A percentile compares a stretch with the other conserved stretches of the same genome.
Evolutionary conservation across 1,140 invertebrate species (phyloP).

Genomic region (Ylistrum balloti): DNA sequence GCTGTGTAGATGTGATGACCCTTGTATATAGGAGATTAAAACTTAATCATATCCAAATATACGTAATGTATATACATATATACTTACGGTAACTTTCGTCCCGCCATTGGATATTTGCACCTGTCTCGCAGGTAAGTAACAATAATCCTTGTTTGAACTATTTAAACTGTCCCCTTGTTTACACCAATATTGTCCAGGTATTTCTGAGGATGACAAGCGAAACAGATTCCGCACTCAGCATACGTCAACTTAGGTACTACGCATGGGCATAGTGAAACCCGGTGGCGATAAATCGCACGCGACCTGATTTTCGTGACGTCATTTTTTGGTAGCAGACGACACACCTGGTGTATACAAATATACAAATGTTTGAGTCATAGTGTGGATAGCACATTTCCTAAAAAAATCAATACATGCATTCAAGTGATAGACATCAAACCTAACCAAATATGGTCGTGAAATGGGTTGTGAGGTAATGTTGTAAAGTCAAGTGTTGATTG

Average conservation of each 20-base stretch:
- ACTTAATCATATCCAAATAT: constrained; percentile 5
- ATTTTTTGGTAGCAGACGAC: constrained; percentile 7
- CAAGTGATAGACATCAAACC: not conserved
- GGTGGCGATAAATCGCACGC: not conserved
- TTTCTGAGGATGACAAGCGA: constrained; percentile 32
- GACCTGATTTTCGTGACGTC: constrained; percentile 21
- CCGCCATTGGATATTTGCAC: constrained; percentile 10
- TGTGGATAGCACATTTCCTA: not conserved
- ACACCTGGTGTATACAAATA: constrained; percentile 10
- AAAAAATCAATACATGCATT: constrained; percentile 21
- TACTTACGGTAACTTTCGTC: constrained; percentile 24
- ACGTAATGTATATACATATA: not conserved
- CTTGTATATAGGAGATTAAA: not conserved
- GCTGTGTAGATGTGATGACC: not conserved
- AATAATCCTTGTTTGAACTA: not conserved
- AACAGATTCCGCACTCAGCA: constrained; percentile 9
- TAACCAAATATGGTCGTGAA: not conserved
- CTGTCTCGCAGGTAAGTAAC: not conserved
- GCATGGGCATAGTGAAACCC: not conserved
- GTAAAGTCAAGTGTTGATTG: too few relatives aligned
- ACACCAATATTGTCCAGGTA: not conserved
- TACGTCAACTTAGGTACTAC: not conserved
- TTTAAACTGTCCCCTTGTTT: not conserved
- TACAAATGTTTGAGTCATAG: constrained; percentile 18
- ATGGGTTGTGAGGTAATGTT: too few relatives aligned